phyloP scores from a whole-genome alignment of 2,888 invertebrate genomes.

The Coecobrya sp. region DNA sequence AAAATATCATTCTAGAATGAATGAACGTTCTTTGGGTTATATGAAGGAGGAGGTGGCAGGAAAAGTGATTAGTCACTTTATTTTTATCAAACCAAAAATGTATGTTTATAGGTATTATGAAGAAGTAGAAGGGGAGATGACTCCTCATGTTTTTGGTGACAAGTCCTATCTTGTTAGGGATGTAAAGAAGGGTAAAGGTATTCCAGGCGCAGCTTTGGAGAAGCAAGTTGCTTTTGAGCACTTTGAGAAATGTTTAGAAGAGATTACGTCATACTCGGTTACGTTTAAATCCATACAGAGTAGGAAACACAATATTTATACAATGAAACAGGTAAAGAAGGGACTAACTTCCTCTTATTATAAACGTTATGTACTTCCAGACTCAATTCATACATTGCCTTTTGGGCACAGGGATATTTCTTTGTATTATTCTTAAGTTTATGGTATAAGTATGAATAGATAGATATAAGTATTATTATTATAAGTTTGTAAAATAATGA shows the following conservation, averaged over 20 bases:
- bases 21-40: not conserved
- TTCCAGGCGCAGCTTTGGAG: not conserved
- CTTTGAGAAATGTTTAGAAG: not conserved
- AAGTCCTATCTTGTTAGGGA: not conserved
- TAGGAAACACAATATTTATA: constrained; percentile 27
- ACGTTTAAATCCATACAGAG: not conserved
- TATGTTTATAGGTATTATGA: constrained; percentile 15
- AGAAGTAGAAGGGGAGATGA: not conserved
- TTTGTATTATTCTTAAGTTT: not conserved
- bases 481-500: too few relatives aligned
- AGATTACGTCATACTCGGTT: not conserved
- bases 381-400: not conserved
- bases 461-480: not conserved
- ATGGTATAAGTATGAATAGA: not conserved
- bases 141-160: not conserved
- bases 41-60: constrained; percentile 25
- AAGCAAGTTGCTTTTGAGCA: not conserved
- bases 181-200: constrained; percentile 56
- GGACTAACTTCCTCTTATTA: constrained; percentile 2
- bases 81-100: constrained; percentile 40
- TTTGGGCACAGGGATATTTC: constrained; percentile 22
- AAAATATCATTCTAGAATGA: not conserved
- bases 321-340: not conserved
- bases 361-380: not conserved
- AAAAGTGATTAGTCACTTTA: not conserved